Evolutionary conservation across 2,797 vertebrate genomes (phyloP).

Genomic region (Chelon auratus): DNA sequence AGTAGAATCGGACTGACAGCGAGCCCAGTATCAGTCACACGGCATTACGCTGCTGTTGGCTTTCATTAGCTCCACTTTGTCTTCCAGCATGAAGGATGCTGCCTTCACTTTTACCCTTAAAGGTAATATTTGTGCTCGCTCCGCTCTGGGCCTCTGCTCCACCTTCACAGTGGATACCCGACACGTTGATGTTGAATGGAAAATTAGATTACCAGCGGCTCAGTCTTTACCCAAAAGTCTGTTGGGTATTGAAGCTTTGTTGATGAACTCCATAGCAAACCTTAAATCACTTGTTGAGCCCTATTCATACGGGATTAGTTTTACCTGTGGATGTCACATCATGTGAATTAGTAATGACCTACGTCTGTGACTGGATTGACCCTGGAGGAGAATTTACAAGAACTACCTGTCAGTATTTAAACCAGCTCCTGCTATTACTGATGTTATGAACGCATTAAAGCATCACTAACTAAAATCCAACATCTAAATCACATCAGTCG

Average conservation of each 20-base stretch:
- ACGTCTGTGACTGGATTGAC: too few species aligned
- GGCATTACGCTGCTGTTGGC: slow-evolving; percentile 66
- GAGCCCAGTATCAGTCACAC: slow-evolving; percentile 77
- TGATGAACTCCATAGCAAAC: too few species aligned
- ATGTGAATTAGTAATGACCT: too few species aligned
- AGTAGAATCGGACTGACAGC: slow-evolving; percentile 68
- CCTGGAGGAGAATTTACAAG: too few species aligned
- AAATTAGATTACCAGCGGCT: slow-evolving; percentile 22
- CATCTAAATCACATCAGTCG: too few species aligned
- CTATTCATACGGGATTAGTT: too few species aligned
- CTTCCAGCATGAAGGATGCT: slow-evolving; percentile 51
- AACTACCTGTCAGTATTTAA: too few species aligned
- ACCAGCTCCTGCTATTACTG: too few species aligned
- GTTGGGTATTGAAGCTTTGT: not conserved
- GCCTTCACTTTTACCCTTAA: slow-evolving; percentile 44
- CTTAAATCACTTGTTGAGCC: too few species aligned
- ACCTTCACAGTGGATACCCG: slow-evolving; percentile 6
- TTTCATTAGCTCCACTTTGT: slow-evolving; percentile 72
- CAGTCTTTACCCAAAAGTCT: not conserved
- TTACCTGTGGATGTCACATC: too few species aligned
- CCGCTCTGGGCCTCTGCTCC: slow-evolving; percentile 27
- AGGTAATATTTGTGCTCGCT: slow-evolving; percentile 52
- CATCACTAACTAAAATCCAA: too few species aligned
- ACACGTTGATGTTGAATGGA: not conserved
- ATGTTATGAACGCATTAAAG: too few species aligned